Base-by-base conservation (phyloP, 2,797 vertebrate species). In the Enteromius anoplus region DNA sequence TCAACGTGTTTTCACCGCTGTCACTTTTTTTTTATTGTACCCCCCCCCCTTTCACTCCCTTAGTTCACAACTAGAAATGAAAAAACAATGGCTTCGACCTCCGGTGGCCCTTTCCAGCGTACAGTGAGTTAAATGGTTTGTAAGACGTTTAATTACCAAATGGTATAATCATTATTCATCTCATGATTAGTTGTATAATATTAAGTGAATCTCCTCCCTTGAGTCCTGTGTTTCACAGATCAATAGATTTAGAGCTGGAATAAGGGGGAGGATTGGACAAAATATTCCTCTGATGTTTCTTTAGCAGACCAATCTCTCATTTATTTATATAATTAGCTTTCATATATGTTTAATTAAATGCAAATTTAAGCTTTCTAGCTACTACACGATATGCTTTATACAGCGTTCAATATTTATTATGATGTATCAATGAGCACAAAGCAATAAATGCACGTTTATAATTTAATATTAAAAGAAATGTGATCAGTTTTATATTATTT, bases 121-220 rank as follows among this genome's bases (percentile, higher is more conserved):
- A 91, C 91, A 95, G 93, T 96, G 95, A 96, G 93, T 96, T 97
- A 97, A 97, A 96, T 96, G 95, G 94, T 96, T 97, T 97, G 95
- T 96, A 97, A 96, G 95, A 96, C 83, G 91, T 97, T 97, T 98
- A 98, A 98, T 98, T 98, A 97, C 95, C 95, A 97, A 97, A 96
- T 95, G 93, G 95, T 96, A 94, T 96, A 95, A 96, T 97, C 95
- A 95, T 97, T 96, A 96, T 96, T 98, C 96, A 97, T 97, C 96
- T 97, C 95, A 95, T 97, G 96, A 97, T 97, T 97, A 97, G 96
- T 96, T 96, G 95, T 96, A 94, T 94, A 96, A 96, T 91, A 94
- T 97, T 96, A 97, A 96, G 95, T 96, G 96, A 97, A 97, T 96
- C 95, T 93, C 93, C 91, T 97, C 96, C 96, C 97, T 91, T 92